Percentiles rank a stretch among this genome's conserved stretches.
Evolutionary conservation across 2,797 vertebrate genomes (phyloP).

Genomic region (Aplochiton taeniatus): DNA sequence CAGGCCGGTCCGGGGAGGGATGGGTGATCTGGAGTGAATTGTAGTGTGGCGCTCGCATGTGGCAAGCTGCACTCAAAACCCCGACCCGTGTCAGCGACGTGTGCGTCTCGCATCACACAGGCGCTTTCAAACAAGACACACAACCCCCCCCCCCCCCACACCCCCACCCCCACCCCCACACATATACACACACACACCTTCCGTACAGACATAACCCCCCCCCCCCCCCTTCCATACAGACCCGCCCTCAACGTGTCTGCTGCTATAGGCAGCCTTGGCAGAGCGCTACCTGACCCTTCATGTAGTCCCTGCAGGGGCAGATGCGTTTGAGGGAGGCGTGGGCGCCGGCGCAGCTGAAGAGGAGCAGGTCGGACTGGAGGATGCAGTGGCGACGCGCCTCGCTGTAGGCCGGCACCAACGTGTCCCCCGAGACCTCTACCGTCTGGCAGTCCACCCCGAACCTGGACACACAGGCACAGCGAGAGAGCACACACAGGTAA

Average conservation of each 20-base stretch:
- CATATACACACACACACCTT: neutral
- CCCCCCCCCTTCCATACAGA: neutral
- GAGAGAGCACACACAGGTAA: neutral
- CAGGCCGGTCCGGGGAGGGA: neutral
- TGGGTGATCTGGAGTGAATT: neutral
- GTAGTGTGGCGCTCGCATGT: neutral
- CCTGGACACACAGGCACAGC: slow-evolving; percentile 60
- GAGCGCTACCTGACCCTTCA: slow-evolving; percentile 98
- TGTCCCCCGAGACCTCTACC: slow-evolving; percentile 87
- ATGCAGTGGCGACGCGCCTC: slow-evolving; percentile 85
- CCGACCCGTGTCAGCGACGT: neutral
- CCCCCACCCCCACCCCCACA: neutral
- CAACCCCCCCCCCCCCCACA: too few species aligned
- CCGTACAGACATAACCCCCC: neutral
- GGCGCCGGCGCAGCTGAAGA: slow-evolving; percentile 96
- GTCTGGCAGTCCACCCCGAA: slow-evolving; percentile 88
- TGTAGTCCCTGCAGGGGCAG: slow-evolving; percentile 98
- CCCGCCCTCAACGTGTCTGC: slow-evolving; percentile 10
- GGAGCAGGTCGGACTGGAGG: slow-evolving; percentile 92
- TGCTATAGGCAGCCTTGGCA: slow-evolving; percentile 89
- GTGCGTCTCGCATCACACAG: too few species aligned
- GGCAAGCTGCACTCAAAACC: neutral
- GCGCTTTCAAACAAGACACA: too few species aligned
- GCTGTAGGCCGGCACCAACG: slow-evolving; percentile 89
- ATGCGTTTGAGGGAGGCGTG: slow-evolving; percentile 84